Evolutionary conservation across 2,888 invertebrate genomes (phyloP), one percentile per base, ranked within the genome.

Genomic region (Chrysina gloriosa): DNA sequence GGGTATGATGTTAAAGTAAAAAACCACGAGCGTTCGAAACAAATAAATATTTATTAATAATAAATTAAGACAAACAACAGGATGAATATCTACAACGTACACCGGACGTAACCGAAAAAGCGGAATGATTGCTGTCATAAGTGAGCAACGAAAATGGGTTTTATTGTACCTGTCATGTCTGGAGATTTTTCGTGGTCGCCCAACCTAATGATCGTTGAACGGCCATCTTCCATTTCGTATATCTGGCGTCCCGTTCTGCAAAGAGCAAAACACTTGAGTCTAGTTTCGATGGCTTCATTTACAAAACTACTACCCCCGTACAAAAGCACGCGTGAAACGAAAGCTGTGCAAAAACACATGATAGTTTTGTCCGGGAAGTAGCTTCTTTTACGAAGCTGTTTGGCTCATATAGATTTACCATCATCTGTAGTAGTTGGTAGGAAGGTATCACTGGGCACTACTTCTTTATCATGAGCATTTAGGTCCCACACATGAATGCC

Each of bases 181-280:
- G 86, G 84, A 5, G 92, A 90, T 82, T 90, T 92, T 80, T 91
- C 3, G 88, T 86, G 0, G 89, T 86, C 16, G 92, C 92, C 97
- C 97, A 97, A 70, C 95, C 94, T 75, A 97, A 88, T 34, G 95
- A 94, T 27, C 96, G 88, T 78, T 95, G 91, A 1, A 98, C 96
- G 0, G 97, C 97, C 89, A 94, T 93, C 84, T 96, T 96, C 97
- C 97, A 97, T 83, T 94, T 93, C 4, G 89, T 92, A 82, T 95
- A 96, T 70, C 96, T 88, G 2, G 89, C 86, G 79, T 93, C 90
- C 65, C 96, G 89, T 80, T 96, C 84, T 83, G 63, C 39, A 78
- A 80, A 56, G 63, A 69, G 70, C 67, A 19, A 19, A 45, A 45
- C n/a, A 21, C 5, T 2, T n/a, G n/a, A n/a, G n/a, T n/a, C n/a